Evolutionary conservation across 2,888 invertebrate species (phyloP).

Genomic region (Acronicta alni): DNA sequence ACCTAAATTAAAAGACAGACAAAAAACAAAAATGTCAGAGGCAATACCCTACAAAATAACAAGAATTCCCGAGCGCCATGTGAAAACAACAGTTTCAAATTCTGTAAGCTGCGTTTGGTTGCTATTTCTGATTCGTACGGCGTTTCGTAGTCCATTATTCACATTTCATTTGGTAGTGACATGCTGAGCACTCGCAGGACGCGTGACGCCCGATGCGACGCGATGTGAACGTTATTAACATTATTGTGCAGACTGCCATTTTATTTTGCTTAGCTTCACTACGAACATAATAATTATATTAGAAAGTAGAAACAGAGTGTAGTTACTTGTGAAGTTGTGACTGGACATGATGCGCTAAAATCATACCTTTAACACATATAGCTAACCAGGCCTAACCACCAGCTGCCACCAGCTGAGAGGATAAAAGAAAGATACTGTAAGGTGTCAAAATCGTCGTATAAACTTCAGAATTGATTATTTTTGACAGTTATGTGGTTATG

Average conservation of each 20-base stretch:
- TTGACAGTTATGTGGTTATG: no score
- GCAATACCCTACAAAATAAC: slow-evolving; percentile 51
- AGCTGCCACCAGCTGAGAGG: no score
- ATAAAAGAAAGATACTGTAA: no score
- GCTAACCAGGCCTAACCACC: no score
- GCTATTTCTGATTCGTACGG: slow-evolving; percentile 70
- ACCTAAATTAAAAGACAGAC: slow-evolving; percentile 45
- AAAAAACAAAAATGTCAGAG: slow-evolving; percentile 39
- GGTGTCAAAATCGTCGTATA: no score
- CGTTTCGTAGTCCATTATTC: slow-evolving; percentile 74
- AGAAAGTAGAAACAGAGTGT: no score
- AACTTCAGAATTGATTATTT: no score
- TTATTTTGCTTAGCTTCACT: slow-evolving; percentile 27
- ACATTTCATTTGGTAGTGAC: slow-evolving; percentile 73
- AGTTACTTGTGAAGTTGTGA: no score
- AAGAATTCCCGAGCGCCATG: slow-evolving; percentile 51
- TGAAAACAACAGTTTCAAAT: slow-evolving; percentile 59
- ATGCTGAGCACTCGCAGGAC: slow-evolving; percentile 46
- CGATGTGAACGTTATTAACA: slow-evolving; percentile 64
- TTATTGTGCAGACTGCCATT: slow-evolving; percentile 29
- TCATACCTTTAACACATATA: no score
- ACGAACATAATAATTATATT: no score
- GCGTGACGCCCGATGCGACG: slow-evolving; percentile 31
- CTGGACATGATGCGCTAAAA: no score
- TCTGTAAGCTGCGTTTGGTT: slow-evolving; percentile 59